Percentiles rank a stretch among this genome's conserved stretches.
These are phyloP conservation scores for Melopsittacus undulatus DNA, from an alignment of 2,797 vertebrate species.

Conservation along the genomic window DNA sequence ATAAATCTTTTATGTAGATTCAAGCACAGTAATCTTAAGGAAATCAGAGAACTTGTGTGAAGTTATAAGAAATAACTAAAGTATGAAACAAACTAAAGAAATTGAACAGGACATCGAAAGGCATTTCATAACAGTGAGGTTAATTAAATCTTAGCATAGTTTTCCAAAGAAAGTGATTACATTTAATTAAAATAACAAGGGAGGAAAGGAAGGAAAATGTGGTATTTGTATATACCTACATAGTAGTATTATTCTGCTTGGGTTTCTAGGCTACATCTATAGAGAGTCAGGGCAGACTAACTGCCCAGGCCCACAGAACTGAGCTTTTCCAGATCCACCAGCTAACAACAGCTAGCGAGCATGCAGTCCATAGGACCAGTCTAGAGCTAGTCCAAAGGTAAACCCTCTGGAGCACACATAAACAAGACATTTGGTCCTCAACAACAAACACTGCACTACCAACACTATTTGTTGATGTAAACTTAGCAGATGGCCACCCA, in stretches of 20 bases:
- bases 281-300: not conserved
- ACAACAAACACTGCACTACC: not conserved
- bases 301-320: not conserved
- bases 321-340: not conserved
- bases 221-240: not conserved
- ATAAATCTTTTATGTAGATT: not conserved
- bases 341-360: not conserved
- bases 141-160: not conserved
- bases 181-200: not conserved
- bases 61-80: not conserved
- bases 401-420: not conserved
- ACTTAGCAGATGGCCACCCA: fast-evolving
- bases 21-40: not conserved
- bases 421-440: not conserved
- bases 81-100: not conserved
- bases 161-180: not conserved
- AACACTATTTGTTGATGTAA: not conserved
- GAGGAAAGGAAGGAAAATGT: not conserved
- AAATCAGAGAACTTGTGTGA: not conserved
- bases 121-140: not conserved
- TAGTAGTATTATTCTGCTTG: not conserved
- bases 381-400: not conserved
- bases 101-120: not conserved
- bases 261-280: not conserved
- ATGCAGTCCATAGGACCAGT: not conserved